Evolutionary conservation across 53 echinoderm and acorn worm species (phyloP), one percentile per base, ranked within the genome.

Genomic region (Holothuria scabra): DNA sequence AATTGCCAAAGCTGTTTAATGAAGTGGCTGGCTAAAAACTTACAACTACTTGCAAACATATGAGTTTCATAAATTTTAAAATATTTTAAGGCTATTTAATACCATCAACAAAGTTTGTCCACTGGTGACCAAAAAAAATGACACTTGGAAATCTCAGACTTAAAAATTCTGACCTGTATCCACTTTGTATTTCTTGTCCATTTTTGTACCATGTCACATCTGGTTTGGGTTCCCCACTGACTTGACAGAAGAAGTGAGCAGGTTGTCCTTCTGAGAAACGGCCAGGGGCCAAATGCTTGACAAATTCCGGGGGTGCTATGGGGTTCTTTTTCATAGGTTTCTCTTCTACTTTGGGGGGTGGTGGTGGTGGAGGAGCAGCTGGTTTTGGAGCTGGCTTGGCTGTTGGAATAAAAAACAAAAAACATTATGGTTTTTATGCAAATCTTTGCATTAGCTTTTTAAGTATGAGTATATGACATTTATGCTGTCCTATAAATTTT

Each of bases 191-290:
- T 24, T 88, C 90, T 74, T 85, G 48, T 44, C 93, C 95, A 65
- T 97, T 86, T 74, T 87, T 88, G 65, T 90, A 68, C 99, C 99
- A 97, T 0, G 86, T 85, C 33, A 97, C 82, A 66, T 92, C 88
- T 22, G 99, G 99, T 56, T 88, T 84, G 23, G 99, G 95, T 60
- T 85, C 92, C 12, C 94, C 99, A 59, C 23, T 86, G 66, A 97
- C 87, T 10, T 66, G 72, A 84, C 92, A 90, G 28, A 74, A 65
- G 76, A 97, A 93, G 60, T 87, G 85, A 49, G 86, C 90, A 14
- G 59, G 82, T 52, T 81, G 82, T 12, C 99, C 99, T 76, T 97
- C 99, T 35, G 74, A 60, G 67, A 90, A 95, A 18, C 90, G 76
- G 57, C 76, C 88, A 1, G 99, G 95, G 20, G 92, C 89, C 24